Evolutionary conservation across 2,888 invertebrate species (phyloP).

Genomic region (Escarpia spicata): DNA sequence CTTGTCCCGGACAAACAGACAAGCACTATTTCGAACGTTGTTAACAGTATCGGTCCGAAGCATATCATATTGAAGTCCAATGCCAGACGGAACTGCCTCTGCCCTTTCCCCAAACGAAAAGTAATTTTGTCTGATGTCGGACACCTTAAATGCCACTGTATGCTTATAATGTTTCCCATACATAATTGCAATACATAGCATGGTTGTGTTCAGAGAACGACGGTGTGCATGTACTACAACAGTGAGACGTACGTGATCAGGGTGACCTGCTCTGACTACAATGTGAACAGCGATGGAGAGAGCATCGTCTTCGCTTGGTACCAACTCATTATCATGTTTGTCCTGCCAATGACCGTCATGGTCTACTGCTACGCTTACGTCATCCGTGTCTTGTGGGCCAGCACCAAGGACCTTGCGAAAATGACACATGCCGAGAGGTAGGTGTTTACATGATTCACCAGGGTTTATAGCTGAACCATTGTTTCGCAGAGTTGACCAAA

Average conservation of each 20-base stretch:
- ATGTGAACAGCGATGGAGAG: constrained; percentile 38
- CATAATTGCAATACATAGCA: background rate
- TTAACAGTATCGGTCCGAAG: too few species aligned
- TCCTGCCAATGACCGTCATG: constrained; percentile 64
- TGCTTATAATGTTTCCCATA: background rate
- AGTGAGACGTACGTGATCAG: constrained; percentile 49
- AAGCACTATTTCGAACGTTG: too few species aligned
- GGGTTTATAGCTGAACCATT: background rate
- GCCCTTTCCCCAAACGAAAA: too few species aligned
- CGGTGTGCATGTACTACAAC: constrained; percentile 48
- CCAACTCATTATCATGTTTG: constrained; percentile 64
- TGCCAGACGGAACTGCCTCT: too few species aligned
- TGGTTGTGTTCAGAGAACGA: constrained; percentile 47
- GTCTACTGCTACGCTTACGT: constrained; percentile 65
- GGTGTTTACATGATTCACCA: background rate
- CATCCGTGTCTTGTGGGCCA: constrained; percentile 66
- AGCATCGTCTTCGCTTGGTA: constrained; percentile 58
- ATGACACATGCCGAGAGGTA: constrained; percentile 50
- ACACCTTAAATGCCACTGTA: background rate
- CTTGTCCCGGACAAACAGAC: too few species aligned
- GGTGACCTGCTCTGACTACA: constrained; percentile 48
- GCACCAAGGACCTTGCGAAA: constrained; percentile 61
- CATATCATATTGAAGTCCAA: too few species aligned
- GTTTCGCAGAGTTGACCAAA: background rate
- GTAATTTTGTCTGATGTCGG: background rate